These are phyloP conservation scores for Chrysotoxum bicinctum DNA, from an alignment of 2,888 invertebrate genomes.

Conservation along the genomic window DNA sequence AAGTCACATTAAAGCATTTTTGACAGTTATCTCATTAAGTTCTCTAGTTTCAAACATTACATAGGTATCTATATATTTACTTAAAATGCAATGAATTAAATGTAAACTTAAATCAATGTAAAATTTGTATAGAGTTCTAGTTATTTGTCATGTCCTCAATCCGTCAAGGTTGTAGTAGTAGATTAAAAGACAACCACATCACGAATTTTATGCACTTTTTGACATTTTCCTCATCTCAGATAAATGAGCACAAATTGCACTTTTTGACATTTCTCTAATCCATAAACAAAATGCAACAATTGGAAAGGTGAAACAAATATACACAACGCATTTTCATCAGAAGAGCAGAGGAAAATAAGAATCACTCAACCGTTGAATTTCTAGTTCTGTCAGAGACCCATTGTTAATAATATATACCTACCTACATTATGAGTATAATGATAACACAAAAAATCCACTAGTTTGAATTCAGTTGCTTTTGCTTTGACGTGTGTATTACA, in stretches of 20 bases:
- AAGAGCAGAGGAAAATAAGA: conserved; percentile 40
- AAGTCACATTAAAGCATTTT: background rate
- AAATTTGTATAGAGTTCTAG: background rate
- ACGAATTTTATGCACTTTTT: conserved; percentile 6
- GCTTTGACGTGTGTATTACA: conserved; percentile 46
- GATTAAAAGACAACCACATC: background rate
- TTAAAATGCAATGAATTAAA: background rate
- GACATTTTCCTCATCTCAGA: conserved; percentile 6
- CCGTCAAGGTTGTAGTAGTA: background rate
- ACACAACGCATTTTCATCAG: conserved; percentile 47
- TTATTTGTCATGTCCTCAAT: conserved; percentile 21
- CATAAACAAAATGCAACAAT: conserved; percentile 8
- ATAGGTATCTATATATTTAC: too few relatives aligned
- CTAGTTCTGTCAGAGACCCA: conserved; percentile 58
- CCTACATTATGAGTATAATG: background rate
- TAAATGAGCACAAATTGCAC: background rate
- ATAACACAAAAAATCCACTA: conserved; percentile 4
- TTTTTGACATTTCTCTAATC: conserved; percentile 43
- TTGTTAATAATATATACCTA: conserved; percentile 44
- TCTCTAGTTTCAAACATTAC: background rate
- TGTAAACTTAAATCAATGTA: background rate
- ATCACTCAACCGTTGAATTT: conserved; percentile 69
- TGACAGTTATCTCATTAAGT: conserved; percentile 1
- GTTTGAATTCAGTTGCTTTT: conserved; percentile 42
- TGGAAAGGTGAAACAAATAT: conserved; percentile 6